These are phyloP conservation scores for Cepaea nemoralis DNA, from an alignment of 1,140 invertebrate species.

Conservation along the genomic window DNA sequence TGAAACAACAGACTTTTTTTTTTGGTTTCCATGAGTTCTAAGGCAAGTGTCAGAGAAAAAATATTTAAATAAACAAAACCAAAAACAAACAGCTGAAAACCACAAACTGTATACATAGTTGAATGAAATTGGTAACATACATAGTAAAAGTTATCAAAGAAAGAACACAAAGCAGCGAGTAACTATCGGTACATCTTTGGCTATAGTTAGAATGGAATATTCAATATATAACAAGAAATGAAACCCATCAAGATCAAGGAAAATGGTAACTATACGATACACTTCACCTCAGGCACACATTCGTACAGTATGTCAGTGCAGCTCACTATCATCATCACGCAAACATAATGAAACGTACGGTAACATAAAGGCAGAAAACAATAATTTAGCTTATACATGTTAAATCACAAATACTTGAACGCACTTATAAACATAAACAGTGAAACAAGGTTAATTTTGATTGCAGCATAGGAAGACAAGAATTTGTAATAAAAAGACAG, in stretches of 20 bases:
- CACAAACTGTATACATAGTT: not conserved
- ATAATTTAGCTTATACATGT: not conserved
- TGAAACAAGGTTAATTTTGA: conserved; percentile 40
- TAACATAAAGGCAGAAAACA: not conserved
- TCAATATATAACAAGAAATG: not conserved
- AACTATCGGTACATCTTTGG: not conserved
- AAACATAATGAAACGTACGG: not conserved
- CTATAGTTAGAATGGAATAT: not conserved
- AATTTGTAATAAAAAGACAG: conserved; percentile 21
- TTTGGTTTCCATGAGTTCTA: no score
- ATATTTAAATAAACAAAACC: no score
- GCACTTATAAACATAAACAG: not conserved
- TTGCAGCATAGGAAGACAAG: conserved; percentile 33
- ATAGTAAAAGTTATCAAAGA: not conserved
- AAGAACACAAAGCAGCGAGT: not conserved
- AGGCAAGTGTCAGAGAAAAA: no score
- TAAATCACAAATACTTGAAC: not conserved
- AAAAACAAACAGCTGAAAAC: conserved; percentile 6
- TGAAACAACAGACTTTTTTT: no score
- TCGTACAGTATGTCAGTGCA: not conserved
- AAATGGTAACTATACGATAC: not conserved
- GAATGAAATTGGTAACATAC: not conserved
- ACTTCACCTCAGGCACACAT: not conserved
- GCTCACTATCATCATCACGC: not conserved
- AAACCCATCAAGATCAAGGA: not conserved